These are phyloP conservation scores for Dichetophora obliterata DNA, from an alignment of 2,888 invertebrate species.

Conservation along the genomic window DNA sequence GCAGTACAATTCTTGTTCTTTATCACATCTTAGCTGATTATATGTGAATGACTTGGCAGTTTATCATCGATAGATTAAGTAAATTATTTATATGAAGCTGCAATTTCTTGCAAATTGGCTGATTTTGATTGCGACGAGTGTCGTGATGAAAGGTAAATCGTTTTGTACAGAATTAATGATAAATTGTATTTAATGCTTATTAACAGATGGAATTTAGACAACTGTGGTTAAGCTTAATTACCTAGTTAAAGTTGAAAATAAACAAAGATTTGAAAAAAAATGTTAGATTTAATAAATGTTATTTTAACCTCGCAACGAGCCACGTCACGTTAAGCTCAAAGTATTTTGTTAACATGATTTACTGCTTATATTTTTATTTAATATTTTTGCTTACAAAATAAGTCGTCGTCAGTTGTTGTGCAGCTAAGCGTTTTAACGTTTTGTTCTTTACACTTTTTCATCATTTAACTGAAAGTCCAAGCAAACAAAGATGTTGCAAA, in stretches of 20 bases:
- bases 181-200: too few species aligned
- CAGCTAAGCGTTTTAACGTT: constrained; percentile 3
- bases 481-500: not conserved
- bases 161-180: too few species aligned
- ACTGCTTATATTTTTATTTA: too few species aligned
- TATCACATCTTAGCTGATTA: not conserved
- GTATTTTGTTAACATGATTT: not conserved
- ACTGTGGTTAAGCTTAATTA: too few species aligned
- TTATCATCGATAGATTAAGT: not conserved
- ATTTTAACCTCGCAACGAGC: too few species aligned
- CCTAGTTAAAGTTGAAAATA: too few species aligned
- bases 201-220: too few species aligned
- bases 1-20: not conserved
- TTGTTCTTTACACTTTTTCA: not conserved
- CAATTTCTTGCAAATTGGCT: not conserved
- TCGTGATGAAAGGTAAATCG: not conserved
- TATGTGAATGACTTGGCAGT: constrained; percentile 17
- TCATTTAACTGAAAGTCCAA: not conserved
- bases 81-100: constrained; percentile 20
- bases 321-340: not conserved
- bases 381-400: not conserved
- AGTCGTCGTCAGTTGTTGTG: not conserved
- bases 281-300: too few species aligned
- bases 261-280: too few species aligned
- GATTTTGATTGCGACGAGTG: not conserved